Conservation (phyloP, 2,888 invertebrate species). For the Druceiella hillmani region DNA sequence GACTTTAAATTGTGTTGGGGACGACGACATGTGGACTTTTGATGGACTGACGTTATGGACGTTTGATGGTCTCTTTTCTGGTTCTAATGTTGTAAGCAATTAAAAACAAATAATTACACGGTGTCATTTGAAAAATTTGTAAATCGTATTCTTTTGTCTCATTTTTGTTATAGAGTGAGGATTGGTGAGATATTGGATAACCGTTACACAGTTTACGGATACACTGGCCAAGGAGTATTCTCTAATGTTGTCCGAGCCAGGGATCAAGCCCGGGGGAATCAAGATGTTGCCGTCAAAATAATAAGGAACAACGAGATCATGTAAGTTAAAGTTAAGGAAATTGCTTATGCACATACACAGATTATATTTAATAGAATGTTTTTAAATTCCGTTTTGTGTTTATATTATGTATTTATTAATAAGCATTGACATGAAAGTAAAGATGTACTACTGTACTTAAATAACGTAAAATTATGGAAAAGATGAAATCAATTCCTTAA, state of each 20-base stretch:
- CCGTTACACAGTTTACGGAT: slow-evolving; percentile 93
- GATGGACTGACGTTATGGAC: no score
- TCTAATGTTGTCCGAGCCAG: slow-evolving; percentile 94
- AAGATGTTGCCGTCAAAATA: slow-evolving; percentile 96
- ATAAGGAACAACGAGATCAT: slow-evolving; percentile 99
- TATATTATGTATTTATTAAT: no score
- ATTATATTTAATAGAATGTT: slow-evolving; percentile 2
- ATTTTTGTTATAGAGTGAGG: slow-evolving; percentile 72
- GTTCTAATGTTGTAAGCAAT: neutral
- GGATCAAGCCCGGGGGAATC: slow-evolving; percentile 80
- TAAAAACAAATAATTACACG: no score
- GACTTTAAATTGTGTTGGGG: no score
- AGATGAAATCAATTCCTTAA: no score
- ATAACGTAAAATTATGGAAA: no score
- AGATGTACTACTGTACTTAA: no score
- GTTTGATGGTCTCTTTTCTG: no score
- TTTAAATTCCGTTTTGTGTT: no score
- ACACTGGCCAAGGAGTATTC: slow-evolving; percentile 98
- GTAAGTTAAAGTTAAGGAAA: slow-evolving; percentile 50
- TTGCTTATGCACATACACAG: neutral
- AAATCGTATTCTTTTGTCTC: neutral
- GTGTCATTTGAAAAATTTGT: neutral
- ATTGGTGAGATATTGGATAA: slow-evolving; percentile 91
- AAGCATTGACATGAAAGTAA: no score
- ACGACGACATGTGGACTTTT: no score